Percentiles rank a stretch among this genome's conserved stretches.
Conservation (phyloP, 1,140 invertebrate species). For the Hyphantria cunea region DNA sequence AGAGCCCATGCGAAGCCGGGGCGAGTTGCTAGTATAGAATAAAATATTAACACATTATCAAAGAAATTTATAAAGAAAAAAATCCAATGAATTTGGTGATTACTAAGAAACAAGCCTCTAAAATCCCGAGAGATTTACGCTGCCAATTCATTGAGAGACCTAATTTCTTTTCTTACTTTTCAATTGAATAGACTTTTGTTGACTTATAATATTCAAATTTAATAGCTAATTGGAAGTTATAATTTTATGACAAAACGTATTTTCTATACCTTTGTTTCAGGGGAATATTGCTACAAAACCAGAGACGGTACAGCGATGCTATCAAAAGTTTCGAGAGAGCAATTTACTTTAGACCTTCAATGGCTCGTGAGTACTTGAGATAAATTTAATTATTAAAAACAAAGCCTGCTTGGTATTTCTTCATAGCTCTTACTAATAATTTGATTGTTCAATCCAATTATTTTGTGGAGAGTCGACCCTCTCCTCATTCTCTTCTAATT, state of each 20-base stretch:
- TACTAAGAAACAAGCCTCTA: no score
- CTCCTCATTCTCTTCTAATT: constrained; percentile 24
- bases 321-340: constrained; percentile 95
- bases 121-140: no score
- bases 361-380: constrained; percentile 92
- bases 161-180: no score
- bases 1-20: no score
- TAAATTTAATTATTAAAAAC: constrained; percentile 40
- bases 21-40: no score
- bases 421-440: constrained; percentile 26
- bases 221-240: neutral
- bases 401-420: constrained; percentile 26
- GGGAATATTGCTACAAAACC: constrained; percentile 95
- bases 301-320: constrained; percentile 93
- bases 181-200: neutral
- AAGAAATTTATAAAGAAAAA: no score
- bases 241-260: neutral
- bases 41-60: no score
- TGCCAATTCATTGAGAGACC: no score
- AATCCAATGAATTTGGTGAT: no score
- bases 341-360: constrained; percentile 95
- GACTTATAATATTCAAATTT: neutral
- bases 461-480: constrained; percentile 20
- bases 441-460: constrained; percentile 19
- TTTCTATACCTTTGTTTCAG: constrained; percentile 85